phyloP scores from a whole-genome alignment of 2,113 vertebrate genomes.

The Brachirus orientalis region DNA sequence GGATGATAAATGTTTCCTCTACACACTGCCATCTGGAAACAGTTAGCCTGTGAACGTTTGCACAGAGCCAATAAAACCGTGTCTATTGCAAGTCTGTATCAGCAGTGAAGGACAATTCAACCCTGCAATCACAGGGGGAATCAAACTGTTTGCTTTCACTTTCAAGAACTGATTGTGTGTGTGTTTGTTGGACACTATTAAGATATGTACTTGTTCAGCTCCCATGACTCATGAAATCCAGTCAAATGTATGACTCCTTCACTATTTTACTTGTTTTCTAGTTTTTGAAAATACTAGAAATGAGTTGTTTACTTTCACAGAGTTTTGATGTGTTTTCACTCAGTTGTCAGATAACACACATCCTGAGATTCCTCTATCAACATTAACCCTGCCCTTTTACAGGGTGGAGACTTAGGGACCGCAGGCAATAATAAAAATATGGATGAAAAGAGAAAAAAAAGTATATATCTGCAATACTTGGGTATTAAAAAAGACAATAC shows the following conservation, averaged over 20 bases:
- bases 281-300: background rate
- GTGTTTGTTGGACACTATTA: background rate
- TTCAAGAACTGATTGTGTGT: constrained; percentile 2
- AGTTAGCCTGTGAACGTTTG: constrained; percentile 65
- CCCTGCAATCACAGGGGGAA: background rate
- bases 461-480: too few relatives aligned
- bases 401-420: background rate
- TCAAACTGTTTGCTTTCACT: constrained; percentile 28
- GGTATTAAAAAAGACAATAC: too few relatives aligned
- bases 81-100: constrained; percentile 38
- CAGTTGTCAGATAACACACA: constrained; percentile 18
- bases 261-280: background rate
- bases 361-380: constrained; percentile 20
- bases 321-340: background rate
- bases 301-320: too few relatives aligned
- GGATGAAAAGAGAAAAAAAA: background rate
- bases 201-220: constrained; percentile 16
- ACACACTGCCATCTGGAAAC: constrained; percentile 75
- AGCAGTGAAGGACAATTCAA: constrained; percentile 11
- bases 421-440: background rate
- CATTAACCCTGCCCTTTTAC: too few relatives aligned
- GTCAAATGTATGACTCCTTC: background rate
- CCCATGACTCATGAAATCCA: constrained; percentile 39
- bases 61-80: constrained; percentile 65
- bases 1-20: constrained; percentile 60